phyloP scores from a whole-genome alignment of 2,113 vertebrate species.

The Mustela nigripes region DNA sequence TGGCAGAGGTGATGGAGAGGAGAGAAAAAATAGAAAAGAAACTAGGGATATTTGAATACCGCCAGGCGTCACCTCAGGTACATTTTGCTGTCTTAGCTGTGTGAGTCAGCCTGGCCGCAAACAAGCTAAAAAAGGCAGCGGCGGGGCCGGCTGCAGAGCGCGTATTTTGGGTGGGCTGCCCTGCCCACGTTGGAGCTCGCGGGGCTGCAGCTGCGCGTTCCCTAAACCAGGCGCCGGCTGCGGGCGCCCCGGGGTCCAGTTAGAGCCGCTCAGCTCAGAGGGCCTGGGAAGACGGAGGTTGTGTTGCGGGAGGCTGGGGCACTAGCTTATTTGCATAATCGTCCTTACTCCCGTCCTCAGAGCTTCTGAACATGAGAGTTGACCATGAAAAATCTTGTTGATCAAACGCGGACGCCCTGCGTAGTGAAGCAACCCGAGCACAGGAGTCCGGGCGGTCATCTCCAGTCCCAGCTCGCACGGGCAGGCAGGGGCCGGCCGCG shows the following conservation, averaged over 20 bases:
- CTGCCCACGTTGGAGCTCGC: background rate
- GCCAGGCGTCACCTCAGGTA: background rate
- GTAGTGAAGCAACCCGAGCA: background rate
- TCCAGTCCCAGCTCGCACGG: background rate
- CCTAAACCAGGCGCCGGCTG: no score
- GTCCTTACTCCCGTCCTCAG: background rate
- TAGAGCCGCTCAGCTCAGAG: background rate
- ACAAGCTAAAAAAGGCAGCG: background rate
- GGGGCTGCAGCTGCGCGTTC: background rate
- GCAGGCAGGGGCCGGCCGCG: background rate
- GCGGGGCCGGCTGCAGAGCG: background rate
- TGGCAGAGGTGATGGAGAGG: background rate
- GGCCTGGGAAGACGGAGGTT: background rate
- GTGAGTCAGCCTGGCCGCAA: background rate
- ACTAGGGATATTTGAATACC: background rate
- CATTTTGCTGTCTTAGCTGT: background rate
- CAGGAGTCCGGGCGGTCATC: background rate
- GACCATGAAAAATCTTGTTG: background rate
- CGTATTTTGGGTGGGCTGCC: background rate
- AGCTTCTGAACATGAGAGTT: background rate
- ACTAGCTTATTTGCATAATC: background rate
- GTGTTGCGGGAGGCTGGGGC: fast-evolving
- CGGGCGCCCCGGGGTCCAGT: background rate
- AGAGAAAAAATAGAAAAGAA: background rate
- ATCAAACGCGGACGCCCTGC: background rate